Base-by-base conservation (phyloP, 2,113 vertebrate species). In the Sylvia atricapilla region DNA sequence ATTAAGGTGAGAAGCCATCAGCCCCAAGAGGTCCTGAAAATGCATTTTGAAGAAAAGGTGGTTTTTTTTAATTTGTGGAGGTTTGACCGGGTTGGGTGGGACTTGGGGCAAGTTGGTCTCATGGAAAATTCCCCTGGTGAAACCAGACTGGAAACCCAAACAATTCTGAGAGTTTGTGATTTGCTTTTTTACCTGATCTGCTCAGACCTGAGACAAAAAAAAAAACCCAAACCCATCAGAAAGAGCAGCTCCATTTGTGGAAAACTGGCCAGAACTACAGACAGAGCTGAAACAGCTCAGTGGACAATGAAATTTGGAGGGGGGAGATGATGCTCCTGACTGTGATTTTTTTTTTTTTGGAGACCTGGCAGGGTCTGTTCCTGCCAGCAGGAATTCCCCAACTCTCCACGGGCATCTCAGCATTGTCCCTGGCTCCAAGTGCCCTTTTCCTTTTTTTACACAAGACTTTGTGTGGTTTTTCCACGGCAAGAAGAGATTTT, bases 251-350 rank as follows among this genome's bases (percentile, higher is more conserved):
- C 43, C 22, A 3, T 33, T 13, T 44, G 60, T 53, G 60, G 43
- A 21, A 69, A 91, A 33, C 6, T 6, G 22, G 25, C 24, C 59
- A 59, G 55, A 85, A 58, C 28, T 46, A 3, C 50, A 85, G n/a
- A 37, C 2, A 64, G 41, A 86, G 9, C 78, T 77, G 59, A 55
- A 94, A 59, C 43, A 69, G 0, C 37, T 46, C 81, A 15, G 30
- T 13, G 67, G 2, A 75, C 50, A 90, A 58, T 39, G 2, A n/a
- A 50, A 39, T 67, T 23, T 13, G 43, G 11, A 10, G 59, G 15
- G 17, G 16, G 14, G 2, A 10, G 39, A 2, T 15, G 31, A 10
- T 30, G 49, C 17, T 59, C 15, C 0, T 1, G 49, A 10, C 4
- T 7, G 5, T 5, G n/a, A 22, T 27, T 70, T 69, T n/a, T n/a